A percentile compares a stretch with the other conserved stretches of the same genome.
Evolutionary conservation across 1,140 invertebrate species (phyloP).

Genomic region (Drosophila chauvacae): DNA sequence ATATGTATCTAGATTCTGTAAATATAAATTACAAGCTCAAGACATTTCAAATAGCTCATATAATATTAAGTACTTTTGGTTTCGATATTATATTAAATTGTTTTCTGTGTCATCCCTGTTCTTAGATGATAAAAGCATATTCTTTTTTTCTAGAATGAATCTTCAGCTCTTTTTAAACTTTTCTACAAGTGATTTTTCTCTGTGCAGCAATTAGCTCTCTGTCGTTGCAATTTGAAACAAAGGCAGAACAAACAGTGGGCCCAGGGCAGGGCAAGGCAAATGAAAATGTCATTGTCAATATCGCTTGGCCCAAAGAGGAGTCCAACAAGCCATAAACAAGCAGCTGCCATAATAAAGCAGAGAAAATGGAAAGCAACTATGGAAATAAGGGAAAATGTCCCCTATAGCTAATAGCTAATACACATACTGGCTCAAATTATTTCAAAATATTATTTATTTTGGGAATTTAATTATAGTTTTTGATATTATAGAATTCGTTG

Average conservation of each 20-base stretch:
- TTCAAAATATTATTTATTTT: neutral
- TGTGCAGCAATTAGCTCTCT: slow-evolving; percentile 26
- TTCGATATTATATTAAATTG: neutral
- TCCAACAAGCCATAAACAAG: slow-evolving; percentile 25
- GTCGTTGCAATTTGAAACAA: slow-evolving; percentile 14
- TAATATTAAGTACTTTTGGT: neutral
- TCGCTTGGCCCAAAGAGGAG: neutral
- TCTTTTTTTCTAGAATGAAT: neutral
- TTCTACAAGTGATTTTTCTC: neutral
- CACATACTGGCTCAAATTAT: neutral
- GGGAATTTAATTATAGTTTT: neutral
- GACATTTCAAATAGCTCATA: neutral
- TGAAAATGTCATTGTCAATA: slow-evolving; percentile 53
- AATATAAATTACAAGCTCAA: neutral
- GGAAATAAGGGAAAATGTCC: neutral
- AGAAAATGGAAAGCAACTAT: slow-evolving; percentile 4
- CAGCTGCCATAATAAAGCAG: neutral
- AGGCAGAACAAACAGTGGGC: neutral
- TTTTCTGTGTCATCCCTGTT: too few relatives aligned
- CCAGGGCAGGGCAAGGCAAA: slow-evolving; percentile 7
- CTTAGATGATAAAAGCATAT: neutral
- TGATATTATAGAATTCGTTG: too few relatives aligned
- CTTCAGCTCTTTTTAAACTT: neutral
- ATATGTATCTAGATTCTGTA: neutral
- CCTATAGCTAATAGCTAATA: neutral